Base-by-base conservation (phyloP, 1,140 invertebrate genomes). In the Cydia splendana region DNA sequence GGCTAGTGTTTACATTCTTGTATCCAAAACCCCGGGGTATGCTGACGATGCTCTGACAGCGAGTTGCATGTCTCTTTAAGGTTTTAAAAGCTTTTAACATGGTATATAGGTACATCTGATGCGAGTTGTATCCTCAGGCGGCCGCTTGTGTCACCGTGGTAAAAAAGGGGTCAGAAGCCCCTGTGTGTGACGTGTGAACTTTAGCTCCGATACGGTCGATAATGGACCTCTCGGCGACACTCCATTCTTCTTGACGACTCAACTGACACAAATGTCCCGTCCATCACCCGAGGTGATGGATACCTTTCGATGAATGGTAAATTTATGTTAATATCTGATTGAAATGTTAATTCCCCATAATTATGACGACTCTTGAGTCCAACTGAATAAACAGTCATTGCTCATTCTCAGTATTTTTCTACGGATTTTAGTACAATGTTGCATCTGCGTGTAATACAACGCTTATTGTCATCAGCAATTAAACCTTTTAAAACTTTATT, bases 261-360 rank as follows among this genome's bases (percentile, higher is more conserved):
- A 88, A 88, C 85, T 92, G 88, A 91, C 89, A 90, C 89, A 89
- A 92, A 91, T 88, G 85, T 87, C 81, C 78, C 78, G 53, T 75
- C 80, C 82, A 86, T 91, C 86, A 85, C 42, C 73, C 69, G 78
- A 75, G 78, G 83, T 92, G 91, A 91, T 88, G 84, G 86, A 92
- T 92, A 75, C 84, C 76, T 80, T 80, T 77, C 78, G 77, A 89
- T 91, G 85, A 90, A 92, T 91, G 83, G 80, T 80, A 80, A 71
- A 89, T 87, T 84, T 90, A 91, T 91, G 87, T 74, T 87, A 91
- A 91, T 93, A 67, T 75, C 75, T 82, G 82, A 90, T 91, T 86
- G 86, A 88, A 83, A 92, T 92, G 91, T 85, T 87, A 92, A 92
- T 91, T 79, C 81, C 53, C 82, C 75, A 87, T 89, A 87, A 90